phyloP scores from a whole-genome alignment of 2,888 invertebrate genomes.

The Hypercompe scribonia region DNA sequence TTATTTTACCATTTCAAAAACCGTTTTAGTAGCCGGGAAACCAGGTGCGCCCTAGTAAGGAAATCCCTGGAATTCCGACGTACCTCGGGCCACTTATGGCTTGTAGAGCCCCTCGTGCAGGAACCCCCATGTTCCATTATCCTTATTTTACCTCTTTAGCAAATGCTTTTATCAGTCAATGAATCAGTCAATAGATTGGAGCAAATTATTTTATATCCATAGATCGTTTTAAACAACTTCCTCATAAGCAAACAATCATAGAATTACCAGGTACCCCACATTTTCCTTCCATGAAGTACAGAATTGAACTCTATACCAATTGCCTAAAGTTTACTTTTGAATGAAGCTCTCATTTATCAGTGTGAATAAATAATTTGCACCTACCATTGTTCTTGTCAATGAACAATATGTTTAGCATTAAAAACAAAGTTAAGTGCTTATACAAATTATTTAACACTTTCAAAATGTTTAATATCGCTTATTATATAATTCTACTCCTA shows the following conservation, averaged over 20 bases:
- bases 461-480: too few species aligned
- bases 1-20: too few species aligned
- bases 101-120: too few species aligned
- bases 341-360: neutral
- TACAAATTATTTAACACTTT: neutral
- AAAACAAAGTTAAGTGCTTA: neutral
- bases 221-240: neutral
- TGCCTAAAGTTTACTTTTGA: neutral
- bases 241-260: neutral
- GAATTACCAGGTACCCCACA: neutral
- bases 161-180: too few species aligned
- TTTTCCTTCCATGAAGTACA: neutral
- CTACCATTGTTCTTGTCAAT: neutral
- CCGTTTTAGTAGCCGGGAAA: too few species aligned
- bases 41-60: too few species aligned
- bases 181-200: too few species aligned
- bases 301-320: neutral
- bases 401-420: conserved; percentile 3
- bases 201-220: too few species aligned
- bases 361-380: neutral
- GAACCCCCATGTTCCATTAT: too few species aligned
- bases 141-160: too few species aligned
- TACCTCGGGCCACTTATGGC: too few species aligned
- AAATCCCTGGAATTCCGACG: too few species aligned
- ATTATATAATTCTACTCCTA: neutral